Percentiles rank a stretch among this genome's conserved stretches.
Evolutionary conservation across 1,140 invertebrate species (phyloP).

Genomic region (Trichonephila clavata): DNA sequence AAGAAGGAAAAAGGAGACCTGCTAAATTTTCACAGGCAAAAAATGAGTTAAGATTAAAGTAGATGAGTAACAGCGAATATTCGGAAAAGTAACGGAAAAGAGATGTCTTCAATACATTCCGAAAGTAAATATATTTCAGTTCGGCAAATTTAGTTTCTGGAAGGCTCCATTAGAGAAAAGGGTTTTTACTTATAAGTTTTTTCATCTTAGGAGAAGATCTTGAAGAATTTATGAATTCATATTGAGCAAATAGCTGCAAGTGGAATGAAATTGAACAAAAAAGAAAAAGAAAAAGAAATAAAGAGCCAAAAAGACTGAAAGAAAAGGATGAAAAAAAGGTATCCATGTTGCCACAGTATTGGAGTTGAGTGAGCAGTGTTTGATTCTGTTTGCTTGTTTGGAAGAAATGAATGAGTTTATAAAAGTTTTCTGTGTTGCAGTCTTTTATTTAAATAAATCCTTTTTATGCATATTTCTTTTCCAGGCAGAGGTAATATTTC

Average conservation of each 20-base stretch:
- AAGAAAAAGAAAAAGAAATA: background rate
- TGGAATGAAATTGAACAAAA: conserved; percentile 23
- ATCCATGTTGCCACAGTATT: background rate
- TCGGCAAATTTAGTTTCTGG: conserved; percentile 44
- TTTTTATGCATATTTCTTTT: background rate
- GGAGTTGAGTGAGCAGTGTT: conserved; percentile 21
- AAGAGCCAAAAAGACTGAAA: background rate
- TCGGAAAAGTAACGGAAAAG: background rate
- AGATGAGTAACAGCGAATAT: conserved; percentile 53
- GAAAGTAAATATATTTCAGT: conserved; percentile 50
- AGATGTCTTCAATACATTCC: conserved; percentile 36
- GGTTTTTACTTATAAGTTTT: background rate
- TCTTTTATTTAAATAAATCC: conserved; percentile 6
- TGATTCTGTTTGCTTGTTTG: conserved; percentile 34
- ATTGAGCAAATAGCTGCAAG: conserved; percentile 58
- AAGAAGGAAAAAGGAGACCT: background rate
- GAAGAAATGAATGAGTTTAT: conserved; percentile 28
- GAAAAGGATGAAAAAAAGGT: background rate
- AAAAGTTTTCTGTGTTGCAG: background rate
- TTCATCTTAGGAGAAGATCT: background rate
- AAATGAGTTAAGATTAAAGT: conserved; percentile 56
- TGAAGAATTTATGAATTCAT: conserved; percentile 54
- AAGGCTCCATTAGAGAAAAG: conserved; percentile 42
- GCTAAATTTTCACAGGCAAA: conserved; percentile 44
- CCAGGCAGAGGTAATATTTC: background rate